phyloP scores from a whole-genome alignment of 37 sponge, comb jelly and placozoan genomes.

The Spongilla lacustris region DNA sequence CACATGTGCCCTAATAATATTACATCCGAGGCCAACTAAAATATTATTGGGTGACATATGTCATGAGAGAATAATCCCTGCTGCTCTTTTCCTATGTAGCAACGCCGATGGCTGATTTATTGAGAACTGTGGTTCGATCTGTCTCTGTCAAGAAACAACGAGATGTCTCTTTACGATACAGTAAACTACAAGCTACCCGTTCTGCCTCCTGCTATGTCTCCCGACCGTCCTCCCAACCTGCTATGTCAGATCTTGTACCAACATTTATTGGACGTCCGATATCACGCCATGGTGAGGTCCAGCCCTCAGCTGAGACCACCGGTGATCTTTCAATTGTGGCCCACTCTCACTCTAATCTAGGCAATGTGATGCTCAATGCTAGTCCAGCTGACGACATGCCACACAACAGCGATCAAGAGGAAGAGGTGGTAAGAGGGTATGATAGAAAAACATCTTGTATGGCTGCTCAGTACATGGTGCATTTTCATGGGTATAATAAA shows the following conservation, averaged over 20 bases:
- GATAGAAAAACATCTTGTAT: too few relatives aligned
- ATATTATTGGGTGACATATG: too few relatives aligned
- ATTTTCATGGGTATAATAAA: too few relatives aligned
- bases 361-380: background rate
- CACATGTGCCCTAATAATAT: too few relatives aligned
- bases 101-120: constrained; percentile 66
- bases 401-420: background rate
- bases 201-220: background rate
- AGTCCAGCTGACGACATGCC: too few relatives aligned
- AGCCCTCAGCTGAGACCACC: background rate
- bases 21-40: too few relatives aligned
- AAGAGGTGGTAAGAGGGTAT: background rate
- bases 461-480: too few relatives aligned
- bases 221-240: too few relatives aligned
- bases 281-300: background rate
- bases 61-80: background rate
- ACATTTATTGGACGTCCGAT: background rate
- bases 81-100: background rate
- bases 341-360: constrained; percentile 32
- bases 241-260: background rate
- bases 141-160: background rate
- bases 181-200: too few relatives aligned
- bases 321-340: constrained; percentile 57
- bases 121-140: constrained; percentile 42
- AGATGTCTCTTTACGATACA: background rate